These are phyloP conservation scores for Harpalus rufipes DNA, from an alignment of 2,888 invertebrate species.

Conservation along the genomic window DNA sequence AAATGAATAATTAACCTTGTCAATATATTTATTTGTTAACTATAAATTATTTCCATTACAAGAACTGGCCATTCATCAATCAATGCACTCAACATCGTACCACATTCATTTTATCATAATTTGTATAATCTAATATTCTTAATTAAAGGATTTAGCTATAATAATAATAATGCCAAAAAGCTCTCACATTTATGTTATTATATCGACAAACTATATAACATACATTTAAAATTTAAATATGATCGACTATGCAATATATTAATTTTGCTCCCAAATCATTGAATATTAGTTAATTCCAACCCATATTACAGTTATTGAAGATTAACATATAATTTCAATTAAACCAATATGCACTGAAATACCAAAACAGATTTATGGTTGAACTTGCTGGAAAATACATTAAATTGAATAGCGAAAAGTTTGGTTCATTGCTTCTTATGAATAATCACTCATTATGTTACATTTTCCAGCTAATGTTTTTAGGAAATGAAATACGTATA, in stretches of 20 bases:
- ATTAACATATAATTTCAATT: conserved; percentile 16
- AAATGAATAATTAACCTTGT: too few relatives aligned
- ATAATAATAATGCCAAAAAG: neutral
- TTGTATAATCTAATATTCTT: neutral
- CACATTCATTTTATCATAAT: too few relatives aligned
- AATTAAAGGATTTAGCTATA: neutral
- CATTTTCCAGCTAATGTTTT: conserved; percentile 12
- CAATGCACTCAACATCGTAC: too few relatives aligned
- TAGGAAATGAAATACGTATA: conserved; percentile 25
- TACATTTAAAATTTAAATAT: neutral
- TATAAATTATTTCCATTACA: too few relatives aligned
- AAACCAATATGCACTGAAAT: neutral
- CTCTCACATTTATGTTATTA: neutral
- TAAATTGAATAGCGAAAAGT: too few relatives aligned
- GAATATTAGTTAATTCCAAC: neutral
- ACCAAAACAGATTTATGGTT: neutral
- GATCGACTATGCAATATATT: neutral
- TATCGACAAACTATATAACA: neutral
- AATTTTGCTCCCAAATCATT: conserved; percentile 20
- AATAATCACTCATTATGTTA: conserved; percentile 12
- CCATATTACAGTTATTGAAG: neutral
- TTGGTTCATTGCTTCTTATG: neutral
- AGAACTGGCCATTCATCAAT: too few relatives aligned
- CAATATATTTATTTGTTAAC: too few relatives aligned
- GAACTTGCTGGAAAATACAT: neutral